phyloP scores from a whole-genome alignment of 2,888 invertebrate species.

The Cartodere bifasciata region DNA sequence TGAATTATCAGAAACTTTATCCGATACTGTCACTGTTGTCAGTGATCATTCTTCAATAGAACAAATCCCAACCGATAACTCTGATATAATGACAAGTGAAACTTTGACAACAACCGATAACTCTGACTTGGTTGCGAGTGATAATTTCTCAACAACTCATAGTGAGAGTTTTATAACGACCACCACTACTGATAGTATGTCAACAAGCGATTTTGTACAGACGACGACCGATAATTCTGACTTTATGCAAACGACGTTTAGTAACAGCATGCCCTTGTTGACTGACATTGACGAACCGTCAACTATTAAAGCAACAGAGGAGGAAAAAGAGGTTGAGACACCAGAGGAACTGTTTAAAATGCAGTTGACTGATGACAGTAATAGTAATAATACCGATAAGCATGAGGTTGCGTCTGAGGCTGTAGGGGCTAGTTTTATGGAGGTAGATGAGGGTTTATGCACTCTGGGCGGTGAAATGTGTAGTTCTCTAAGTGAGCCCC shows the following conservation, averaged over 20 bases:
- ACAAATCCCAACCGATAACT: too few relatives aligned
- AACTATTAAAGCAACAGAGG: constrained; percentile 2
- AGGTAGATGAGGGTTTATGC: constrained; percentile 28
- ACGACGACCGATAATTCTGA: constrained; percentile 28
- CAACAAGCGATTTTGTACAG: constrained; percentile 19
- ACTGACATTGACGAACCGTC: constrained; percentile 36
- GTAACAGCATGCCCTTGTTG: constrained; percentile 45
- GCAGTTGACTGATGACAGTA: not conserved
- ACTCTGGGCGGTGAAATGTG: constrained; percentile 32
- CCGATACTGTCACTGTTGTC: too few relatives aligned
- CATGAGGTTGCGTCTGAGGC: too few relatives aligned
- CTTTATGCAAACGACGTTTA: constrained; percentile 28
- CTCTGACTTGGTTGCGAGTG: too few relatives aligned
- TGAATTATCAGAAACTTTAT: too few relatives aligned
- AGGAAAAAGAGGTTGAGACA: constrained; percentile 2
- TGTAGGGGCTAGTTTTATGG: too few relatives aligned
- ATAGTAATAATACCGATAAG: constrained; percentile 2
- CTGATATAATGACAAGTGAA: too few relatives aligned
- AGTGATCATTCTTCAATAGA: too few relatives aligned
- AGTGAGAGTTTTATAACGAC: too few relatives aligned
- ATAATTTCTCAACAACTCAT: too few relatives aligned
- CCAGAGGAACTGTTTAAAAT: not conserved
- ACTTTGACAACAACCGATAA: too few relatives aligned
- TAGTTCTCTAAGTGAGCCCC: constrained; percentile 34
- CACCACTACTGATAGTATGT: too few relatives aligned